phyloP scores from a whole-genome alignment of 1,140 invertebrate species.

The Ceratina calcarata region DNA sequence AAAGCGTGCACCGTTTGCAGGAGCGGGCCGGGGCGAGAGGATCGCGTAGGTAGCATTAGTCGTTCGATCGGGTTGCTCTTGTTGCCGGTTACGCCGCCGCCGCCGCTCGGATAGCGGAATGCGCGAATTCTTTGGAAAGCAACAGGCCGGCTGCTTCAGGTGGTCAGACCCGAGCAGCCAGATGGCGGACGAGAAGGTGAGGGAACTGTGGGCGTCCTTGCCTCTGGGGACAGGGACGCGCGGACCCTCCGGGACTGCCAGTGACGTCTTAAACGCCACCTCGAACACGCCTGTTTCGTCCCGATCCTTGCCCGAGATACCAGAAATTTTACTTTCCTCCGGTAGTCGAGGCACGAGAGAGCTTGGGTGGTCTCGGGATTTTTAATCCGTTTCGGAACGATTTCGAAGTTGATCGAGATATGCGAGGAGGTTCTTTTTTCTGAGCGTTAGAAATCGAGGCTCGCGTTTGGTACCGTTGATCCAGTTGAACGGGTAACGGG shows the following conservation, averaged over 20 bases:
- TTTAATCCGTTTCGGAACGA: background rate
- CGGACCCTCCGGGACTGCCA: slow-evolving; percentile 46
- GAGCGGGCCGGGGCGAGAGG: slow-evolving; percentile 24
- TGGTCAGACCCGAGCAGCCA: slow-evolving; percentile 40
- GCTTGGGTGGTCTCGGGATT: background rate
- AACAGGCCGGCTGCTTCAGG: slow-evolving; percentile 31
- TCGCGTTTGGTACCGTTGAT: background rate
- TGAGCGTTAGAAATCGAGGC: background rate
- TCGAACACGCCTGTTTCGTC: background rate
- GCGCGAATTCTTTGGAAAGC: slow-evolving; percentile 65
- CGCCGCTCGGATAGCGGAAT: slow-evolving; percentile 60
- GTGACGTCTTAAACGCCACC: slow-evolving; percentile 44
- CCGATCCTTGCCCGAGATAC: background rate
- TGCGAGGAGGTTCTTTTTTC: no score
- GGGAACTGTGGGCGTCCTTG: slow-evolving; percentile 71
- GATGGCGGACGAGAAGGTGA: slow-evolving; percentile 61
- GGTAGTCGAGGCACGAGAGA: background rate
- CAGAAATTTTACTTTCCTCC: slow-evolving; percentile 3
- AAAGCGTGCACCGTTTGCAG: slow-evolving; percentile 21
- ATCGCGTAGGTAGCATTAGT: slow-evolving; percentile 66
- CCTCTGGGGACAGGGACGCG: slow-evolving; percentile 64
- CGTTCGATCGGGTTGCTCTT: slow-evolving; percentile 59
- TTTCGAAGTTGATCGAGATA: no score
- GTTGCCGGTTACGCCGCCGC: slow-evolving; percentile 54
- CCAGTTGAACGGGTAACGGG: slow-evolving; percentile 3